Conservation (phyloP, 2,797 vertebrate genomes). For the Neosalanx taihuensis region DNA sequence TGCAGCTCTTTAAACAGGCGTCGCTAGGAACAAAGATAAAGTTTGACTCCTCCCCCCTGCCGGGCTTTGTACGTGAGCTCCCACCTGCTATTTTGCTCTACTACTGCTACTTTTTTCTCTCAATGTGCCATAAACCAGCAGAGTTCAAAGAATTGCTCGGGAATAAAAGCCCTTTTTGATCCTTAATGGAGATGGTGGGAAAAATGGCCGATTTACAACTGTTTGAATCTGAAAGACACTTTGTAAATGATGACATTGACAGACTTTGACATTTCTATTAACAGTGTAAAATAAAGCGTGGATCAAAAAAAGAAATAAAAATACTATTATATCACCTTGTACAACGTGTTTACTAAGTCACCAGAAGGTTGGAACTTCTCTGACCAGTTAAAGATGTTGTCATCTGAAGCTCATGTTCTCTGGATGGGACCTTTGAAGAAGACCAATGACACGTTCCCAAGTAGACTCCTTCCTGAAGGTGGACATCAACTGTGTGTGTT, state of each 20-base stretch:
- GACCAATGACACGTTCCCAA: too few species aligned
- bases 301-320: conserved; percentile 3
- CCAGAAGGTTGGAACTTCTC: neutral
- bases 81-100: too few species aligned
- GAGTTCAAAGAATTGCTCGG: neutral
- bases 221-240: neutral
- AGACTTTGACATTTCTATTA: conserved; percentile 12
- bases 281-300: conserved; percentile 4
- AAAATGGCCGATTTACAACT: neutral
- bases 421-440: too few species aligned
- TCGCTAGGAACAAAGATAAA: neutral
- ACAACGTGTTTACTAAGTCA: neutral
- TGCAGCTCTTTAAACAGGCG: neutral
- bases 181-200: neutral
- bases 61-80: too few species aligned
- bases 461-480: too few species aligned
- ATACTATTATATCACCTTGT: neutral
- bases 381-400: neutral
- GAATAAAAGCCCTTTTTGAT: neutral
- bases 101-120: neutral
- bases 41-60: too few species aligned
- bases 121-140: conserved; percentile 35
- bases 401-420: too few species aligned
- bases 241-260: neutral
- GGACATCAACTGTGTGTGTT: too few species aligned